phyloP scores from a whole-genome alignment of 2,888 invertebrate species.

The Dexiosoma caninum region DNA sequence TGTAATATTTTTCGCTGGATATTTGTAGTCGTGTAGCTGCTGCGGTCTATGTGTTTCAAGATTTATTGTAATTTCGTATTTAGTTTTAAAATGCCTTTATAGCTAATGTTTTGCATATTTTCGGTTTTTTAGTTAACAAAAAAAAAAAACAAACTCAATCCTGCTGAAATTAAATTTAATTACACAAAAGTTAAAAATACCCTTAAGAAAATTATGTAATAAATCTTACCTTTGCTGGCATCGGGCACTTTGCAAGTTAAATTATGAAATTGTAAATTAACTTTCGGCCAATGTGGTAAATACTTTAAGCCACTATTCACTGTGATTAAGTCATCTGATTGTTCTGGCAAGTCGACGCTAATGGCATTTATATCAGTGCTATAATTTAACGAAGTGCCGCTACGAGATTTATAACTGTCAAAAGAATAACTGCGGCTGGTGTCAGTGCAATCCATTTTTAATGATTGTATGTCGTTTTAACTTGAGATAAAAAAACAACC shows the following conservation, averaged over 20 bases:
- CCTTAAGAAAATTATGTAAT: too few relatives aligned
- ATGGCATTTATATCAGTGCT: constrained; percentile 75
- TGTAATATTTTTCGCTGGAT: too few relatives aligned
- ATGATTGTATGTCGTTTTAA: constrained; percentile 5
- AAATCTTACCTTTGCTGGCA: constrained; percentile 81
- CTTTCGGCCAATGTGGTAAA: constrained; percentile 83
- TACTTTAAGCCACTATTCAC: constrained; percentile 80
- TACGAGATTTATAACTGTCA: constrained; percentile 64
- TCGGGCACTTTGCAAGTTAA: constrained; percentile 88
- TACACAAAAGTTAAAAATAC: too few relatives aligned
- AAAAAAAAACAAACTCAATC: too few relatives aligned
- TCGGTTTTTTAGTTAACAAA: background rate
- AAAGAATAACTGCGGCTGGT: constrained; percentile 67
- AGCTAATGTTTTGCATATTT: too few relatives aligned
- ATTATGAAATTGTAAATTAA: constrained; percentile 91
- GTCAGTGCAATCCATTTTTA: constrained; percentile 63
- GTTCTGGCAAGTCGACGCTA: constrained; percentile 71
- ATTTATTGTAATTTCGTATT: too few relatives aligned
- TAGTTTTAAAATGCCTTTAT: too few relatives aligned
- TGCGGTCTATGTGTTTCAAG: too few relatives aligned
- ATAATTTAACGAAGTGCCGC: constrained; percentile 70
- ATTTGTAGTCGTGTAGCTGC: too few relatives aligned
- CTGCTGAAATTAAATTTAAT: too few relatives aligned
- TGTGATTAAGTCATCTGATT: constrained; percentile 82
- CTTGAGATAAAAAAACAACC: background rate